Base-by-base conservation (phyloP, 2,113 vertebrate species). In the Rhegmatorhina hoffmannsi region DNA sequence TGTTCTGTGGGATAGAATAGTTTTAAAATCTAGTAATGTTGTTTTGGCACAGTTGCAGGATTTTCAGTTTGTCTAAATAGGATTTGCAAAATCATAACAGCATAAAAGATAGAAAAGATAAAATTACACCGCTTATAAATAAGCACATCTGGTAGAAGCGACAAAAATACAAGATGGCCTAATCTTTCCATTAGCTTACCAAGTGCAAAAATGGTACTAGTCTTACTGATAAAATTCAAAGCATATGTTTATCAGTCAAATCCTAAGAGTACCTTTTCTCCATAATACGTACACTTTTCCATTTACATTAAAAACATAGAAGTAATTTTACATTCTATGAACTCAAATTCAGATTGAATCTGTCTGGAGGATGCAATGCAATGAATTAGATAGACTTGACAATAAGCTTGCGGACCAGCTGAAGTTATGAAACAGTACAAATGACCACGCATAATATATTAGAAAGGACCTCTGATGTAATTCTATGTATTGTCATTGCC, bases 271-370 rank as follows among this genome's bases (percentile, higher is more conserved):
- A 64, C 28, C 4, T 72, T 40, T 68, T 73, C 33, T 91, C 7
- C 17, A 46, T 40, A 62, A 33, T 40, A 19, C 0, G 0, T n/a
- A 29, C 5, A 5, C 10, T 85, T 90, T 70, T 62, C 34, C 13
- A 16, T 73, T 64, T 72, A 44, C 13, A 12, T 86, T 64, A 34
- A 68, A 88, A 92, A n/a, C 23, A 33, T 43, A 24, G 17, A 49
- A 79, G 47, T 64, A 53, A 38, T 64, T 80, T 79, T 69, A 16
- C 17, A 7, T 56, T 21, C 21, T 64, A 12, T 38, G 26, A 73
- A 64, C n/a, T 68, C 20, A 36, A 15, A 36, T 73, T 84, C 46
- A 55, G 23, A n/a, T 60, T 87, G 47, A 89, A 67, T 69, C 14
- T 84, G 49, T 10, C 68, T 90, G 33, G 21, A 89, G 34, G 26